A percentile compares a stretch with the other conserved stretches of the same genome.
These are phyloP conservation scores for Pomatorhinus ruficollis DNA, from an alignment of 2,113 vertebrate species.

Conservation along the genomic window DNA sequence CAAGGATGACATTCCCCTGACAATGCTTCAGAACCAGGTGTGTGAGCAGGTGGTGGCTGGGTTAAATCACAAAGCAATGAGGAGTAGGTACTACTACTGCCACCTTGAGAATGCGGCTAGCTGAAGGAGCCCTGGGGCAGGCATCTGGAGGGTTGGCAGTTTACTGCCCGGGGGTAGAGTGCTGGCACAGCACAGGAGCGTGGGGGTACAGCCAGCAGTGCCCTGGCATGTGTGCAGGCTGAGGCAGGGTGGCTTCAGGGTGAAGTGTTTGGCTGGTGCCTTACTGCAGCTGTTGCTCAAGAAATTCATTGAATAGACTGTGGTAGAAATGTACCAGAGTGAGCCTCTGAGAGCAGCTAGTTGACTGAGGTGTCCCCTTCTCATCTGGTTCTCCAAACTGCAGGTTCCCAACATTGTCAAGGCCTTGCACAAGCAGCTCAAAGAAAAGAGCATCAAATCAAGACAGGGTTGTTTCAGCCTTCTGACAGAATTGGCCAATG, in stretches of 20 bases:
- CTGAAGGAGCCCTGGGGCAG: neutral
- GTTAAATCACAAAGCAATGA: neutral
- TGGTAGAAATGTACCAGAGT: neutral
- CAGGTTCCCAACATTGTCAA: constrained; percentile 89
- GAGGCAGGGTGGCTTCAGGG: neutral
- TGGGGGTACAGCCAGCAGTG: neutral
- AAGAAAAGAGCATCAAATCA: constrained; percentile 85
- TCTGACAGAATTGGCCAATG: constrained; percentile 83
- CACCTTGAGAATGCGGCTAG: neutral
- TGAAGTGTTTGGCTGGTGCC: neutral
- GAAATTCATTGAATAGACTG: neutral
- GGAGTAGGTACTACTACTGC: neutral
- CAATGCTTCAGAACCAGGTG: constrained; percentile 86
- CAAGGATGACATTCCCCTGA: constrained; percentile 76
- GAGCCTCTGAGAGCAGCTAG: neutral
- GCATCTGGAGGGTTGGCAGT: neutral
- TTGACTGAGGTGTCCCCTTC: neutral
- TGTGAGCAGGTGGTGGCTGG: neutral
- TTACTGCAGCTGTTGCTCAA: neutral
- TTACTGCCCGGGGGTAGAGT: fast-evolving
- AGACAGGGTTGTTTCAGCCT: constrained; percentile 91
- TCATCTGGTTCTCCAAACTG: neutral
- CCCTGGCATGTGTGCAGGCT: neutral
- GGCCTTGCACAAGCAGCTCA: constrained; percentile 88
- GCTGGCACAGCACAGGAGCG: neutral